phyloP scores from a whole-genome alignment of 2,888 invertebrate genomes.

The Brenthis ino region DNA sequence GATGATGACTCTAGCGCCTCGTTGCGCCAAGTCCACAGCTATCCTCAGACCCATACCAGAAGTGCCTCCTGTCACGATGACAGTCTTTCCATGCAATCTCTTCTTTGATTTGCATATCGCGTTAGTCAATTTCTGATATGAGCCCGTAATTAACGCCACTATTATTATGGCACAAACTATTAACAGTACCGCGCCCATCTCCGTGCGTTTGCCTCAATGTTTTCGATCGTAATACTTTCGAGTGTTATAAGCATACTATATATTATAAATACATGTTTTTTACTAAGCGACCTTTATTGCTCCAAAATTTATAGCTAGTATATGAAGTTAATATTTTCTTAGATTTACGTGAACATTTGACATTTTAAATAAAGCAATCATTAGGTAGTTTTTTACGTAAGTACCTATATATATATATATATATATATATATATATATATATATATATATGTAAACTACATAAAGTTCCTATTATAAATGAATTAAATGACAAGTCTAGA shows the following conservation, averaged over 20 bases:
- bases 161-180: constrained; percentile 13
- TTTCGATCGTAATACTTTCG: background rate
- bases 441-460: too few relatives aligned
- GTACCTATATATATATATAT: too few relatives aligned
- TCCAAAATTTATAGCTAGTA: too few relatives aligned
- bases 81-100: constrained; percentile 52
- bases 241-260: background rate
- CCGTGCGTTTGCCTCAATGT: background rate
- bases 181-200: constrained; percentile 7
- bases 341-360: too few relatives aligned
- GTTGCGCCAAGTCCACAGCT: constrained; percentile 63
- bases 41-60: constrained; percentile 67
- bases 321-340: too few relatives aligned
- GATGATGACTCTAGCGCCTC: constrained; percentile 68
- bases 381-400: too few relatives aligned
- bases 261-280: background rate
- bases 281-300: too few relatives aligned
- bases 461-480: too few relatives aligned
- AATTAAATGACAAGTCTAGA: too few relatives aligned
- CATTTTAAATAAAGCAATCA: too few relatives aligned
- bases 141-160: constrained; percentile 48
- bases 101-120: constrained; percentile 48
- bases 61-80: constrained; percentile 71
- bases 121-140: constrained; percentile 66
- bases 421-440: too few relatives aligned